phyloP scores from a whole-genome alignment of 2,113 vertebrate species.

The Asarcornis scutulata region DNA sequence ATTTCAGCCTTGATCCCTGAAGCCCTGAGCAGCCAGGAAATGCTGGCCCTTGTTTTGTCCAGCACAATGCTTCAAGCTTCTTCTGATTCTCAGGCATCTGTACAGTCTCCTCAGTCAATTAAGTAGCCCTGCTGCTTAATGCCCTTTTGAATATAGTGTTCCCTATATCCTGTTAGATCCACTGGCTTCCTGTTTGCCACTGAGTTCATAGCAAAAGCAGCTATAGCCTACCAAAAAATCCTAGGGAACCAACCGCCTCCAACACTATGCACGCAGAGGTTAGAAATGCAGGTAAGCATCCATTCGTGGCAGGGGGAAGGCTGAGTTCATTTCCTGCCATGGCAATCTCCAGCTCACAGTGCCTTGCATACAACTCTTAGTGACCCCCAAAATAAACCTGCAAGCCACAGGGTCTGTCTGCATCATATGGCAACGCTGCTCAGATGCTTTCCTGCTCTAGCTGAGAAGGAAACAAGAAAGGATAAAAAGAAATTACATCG shows the following conservation, averaged over 20 bases:
- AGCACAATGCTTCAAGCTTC: neutral
- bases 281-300: neutral
- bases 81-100: neutral
- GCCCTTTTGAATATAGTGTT: neutral
- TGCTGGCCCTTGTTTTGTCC: neutral
- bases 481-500: constrained; percentile 8
- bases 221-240: neutral
- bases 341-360: neutral
- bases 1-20: neutral
- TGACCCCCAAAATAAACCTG: neutral
- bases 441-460: neutral
- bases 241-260: neutral
- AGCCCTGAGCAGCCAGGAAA: neutral
- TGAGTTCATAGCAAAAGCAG: neutral
- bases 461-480: neutral
- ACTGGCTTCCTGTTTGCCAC: neutral
- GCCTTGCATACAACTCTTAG: neutral
- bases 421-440: neutral
- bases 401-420: neutral
- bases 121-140: neutral
- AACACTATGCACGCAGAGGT: neutral
- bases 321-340: neutral
- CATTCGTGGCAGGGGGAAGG: neutral
- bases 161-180: neutral
- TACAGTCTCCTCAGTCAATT: neutral